Conservation (phyloP, 2,113 vertebrate species). For the pig (Sus scrofa) region DNA sequence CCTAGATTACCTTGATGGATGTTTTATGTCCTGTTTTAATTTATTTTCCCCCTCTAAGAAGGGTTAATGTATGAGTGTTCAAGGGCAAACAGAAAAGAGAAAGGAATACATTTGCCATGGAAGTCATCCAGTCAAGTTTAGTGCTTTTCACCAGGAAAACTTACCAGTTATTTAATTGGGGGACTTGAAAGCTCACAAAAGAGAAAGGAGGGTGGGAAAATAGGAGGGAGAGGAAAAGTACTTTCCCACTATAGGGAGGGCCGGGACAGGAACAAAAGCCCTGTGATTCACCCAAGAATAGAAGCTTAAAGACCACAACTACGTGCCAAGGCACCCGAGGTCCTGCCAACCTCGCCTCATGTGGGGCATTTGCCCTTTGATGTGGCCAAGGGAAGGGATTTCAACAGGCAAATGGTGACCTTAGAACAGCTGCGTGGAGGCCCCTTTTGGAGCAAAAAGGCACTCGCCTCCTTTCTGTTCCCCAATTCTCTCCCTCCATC, state of each 20-base stretch:
- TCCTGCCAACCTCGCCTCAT: constrained; percentile 70
- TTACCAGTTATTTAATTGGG: constrained; percentile 72
- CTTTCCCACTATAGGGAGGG: constrained; percentile 46
- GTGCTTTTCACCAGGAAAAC: constrained; percentile 48
- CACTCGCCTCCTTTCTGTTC: not conserved
- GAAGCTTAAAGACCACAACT: constrained; percentile 42
- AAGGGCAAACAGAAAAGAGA: constrained; percentile 37
- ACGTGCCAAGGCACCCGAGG: constrained; percentile 64
- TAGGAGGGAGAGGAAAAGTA: constrained; percentile 39
- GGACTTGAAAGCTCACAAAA: constrained; percentile 71
- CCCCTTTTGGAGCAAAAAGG: not conserved
- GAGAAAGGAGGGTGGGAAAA: constrained; percentile 78
- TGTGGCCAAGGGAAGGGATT: constrained; percentile 65
- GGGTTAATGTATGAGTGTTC: not conserved
- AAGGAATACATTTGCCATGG: not conserved
- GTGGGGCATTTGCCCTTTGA: constrained; percentile 70
- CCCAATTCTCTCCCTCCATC: not conserved
- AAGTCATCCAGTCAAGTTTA: constrained; percentile 58
- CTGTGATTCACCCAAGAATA: constrained; percentile 74
- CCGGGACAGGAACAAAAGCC: constrained; percentile 69
- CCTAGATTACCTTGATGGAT: not conserved
- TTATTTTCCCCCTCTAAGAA: not conserved
- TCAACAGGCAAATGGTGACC: constrained; percentile 49
- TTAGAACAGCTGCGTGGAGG: constrained; percentile 45
- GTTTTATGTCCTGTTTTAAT: not conserved